Evolutionary conservation across 2,113 vertebrate species (phyloP).

Genomic region (Nibea albiflora): DNA sequence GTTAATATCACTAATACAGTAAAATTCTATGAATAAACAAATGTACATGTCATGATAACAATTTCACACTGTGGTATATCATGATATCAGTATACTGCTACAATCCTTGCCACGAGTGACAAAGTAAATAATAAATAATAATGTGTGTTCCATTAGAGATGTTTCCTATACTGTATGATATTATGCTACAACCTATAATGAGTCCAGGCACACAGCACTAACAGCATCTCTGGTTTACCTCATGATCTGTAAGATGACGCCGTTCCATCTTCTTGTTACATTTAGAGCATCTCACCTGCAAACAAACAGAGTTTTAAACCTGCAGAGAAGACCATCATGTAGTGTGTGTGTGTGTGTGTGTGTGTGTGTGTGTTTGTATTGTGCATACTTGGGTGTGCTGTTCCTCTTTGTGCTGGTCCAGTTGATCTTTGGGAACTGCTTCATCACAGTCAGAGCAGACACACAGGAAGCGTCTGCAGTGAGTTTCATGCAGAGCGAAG

Average conservation of each 20-base stretch:
- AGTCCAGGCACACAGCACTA: neutral
- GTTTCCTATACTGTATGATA: no score
- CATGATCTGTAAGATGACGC: slow-evolving; percentile 72
- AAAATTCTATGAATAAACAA: no score
- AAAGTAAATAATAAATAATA: neutral
- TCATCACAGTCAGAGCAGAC: slow-evolving; percentile 84
- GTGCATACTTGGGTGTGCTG: slow-evolving; percentile 82
- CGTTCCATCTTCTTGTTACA: slow-evolving; percentile 76
- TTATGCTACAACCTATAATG: neutral
- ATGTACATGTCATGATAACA: no score
- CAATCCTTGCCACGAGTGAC: neutral
- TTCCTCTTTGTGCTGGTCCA: slow-evolving; percentile 77
- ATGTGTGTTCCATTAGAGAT: neutral
- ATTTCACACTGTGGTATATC: no score
- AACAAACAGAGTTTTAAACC: neutral
- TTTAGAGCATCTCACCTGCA: slow-evolving; percentile 78
- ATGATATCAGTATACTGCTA: no score
- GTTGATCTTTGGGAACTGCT: slow-evolving; percentile 66
- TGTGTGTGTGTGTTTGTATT: slow-evolving; percentile 60
- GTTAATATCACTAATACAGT: no score
- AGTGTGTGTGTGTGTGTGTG: neutral
- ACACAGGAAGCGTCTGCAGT: slow-evolving; percentile 85
- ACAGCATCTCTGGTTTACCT: slow-evolving; percentile 56
- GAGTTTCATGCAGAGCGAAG: slow-evolving; percentile 84
- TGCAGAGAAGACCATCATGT: neutral